Percentiles rank a stretch among this genome's conserved stretches.
Conservation (phyloP, 2,797 vertebrate genomes). For the Botia almorhae region DNA sequence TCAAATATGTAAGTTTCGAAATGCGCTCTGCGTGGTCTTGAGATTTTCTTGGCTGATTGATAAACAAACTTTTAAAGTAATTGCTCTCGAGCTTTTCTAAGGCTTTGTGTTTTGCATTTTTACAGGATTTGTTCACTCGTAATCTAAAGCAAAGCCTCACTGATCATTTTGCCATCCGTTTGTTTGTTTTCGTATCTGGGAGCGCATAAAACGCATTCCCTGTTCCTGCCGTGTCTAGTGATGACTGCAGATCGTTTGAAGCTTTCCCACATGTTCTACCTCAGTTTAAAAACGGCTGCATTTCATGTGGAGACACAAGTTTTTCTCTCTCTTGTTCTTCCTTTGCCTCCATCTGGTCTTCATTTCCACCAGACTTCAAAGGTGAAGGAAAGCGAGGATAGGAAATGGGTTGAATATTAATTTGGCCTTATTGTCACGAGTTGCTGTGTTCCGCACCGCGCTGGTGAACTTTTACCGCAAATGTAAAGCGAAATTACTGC, state of each 20-base stretch:
- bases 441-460: slow-evolving; percentile 2
- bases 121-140: slow-evolving; percentile 28
- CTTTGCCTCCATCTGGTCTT: slow-evolving; percentile 59
- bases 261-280: slow-evolving; percentile 46
- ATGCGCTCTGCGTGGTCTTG: background rate
- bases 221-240: slow-evolving; percentile 36
- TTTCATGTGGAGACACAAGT: slow-evolving; percentile 44
- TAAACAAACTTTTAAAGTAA: slow-evolving; percentile 13
- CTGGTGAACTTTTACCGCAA: slow-evolving; percentile 42
- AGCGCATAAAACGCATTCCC: slow-evolving; percentile 48
- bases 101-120: slow-evolving; percentile 15
- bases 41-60: background rate
- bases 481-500: slow-evolving; percentile 31
- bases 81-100: background rate
- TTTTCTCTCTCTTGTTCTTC: slow-evolving; percentile 31
- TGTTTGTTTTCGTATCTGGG: slow-evolving; percentile 52
- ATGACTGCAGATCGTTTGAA: slow-evolving; percentile 26
- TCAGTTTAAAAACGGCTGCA: slow-evolving; percentile 50
- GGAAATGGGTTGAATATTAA: slow-evolving; percentile 60
- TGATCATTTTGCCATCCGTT: slow-evolving; percentile 52
- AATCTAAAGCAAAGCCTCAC: slow-evolving; percentile 38
- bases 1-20: slow-evolving; percentile 1
- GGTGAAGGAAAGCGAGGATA: slow-evolving; percentile 47
- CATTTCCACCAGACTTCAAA: slow-evolving; percentile 61
- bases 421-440: slow-evolving; percentile 53